Percentiles rank a stretch among this genome's conserved stretches.
phyloP scores from a whole-genome alignment of 2,888 invertebrate genomes.

The Hemaris fuciformis region DNA sequence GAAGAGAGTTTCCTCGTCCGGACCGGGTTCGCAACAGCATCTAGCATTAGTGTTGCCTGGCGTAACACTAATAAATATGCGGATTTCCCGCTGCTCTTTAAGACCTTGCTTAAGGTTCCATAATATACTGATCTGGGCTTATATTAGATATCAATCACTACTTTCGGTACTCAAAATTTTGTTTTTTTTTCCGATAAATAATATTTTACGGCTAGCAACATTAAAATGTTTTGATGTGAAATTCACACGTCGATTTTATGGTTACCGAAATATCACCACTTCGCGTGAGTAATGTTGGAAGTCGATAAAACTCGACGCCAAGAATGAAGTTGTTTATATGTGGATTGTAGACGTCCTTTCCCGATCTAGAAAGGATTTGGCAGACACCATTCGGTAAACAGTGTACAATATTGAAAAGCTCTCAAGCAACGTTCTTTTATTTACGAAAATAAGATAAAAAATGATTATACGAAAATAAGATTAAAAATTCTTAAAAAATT shows the following conservation, averaged over 20 bases:
- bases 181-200: neutral
- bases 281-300: neutral
- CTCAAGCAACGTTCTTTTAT: no score
- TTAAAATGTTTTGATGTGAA: neutral
- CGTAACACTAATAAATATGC: neutral
- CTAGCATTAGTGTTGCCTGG: neutral
- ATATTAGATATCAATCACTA: no score
- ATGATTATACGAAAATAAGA: no score
- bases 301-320: neutral
- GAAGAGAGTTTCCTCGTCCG: neutral
- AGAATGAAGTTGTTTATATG: slow-evolving; percentile 4
- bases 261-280: neutral
- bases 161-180: neutral
- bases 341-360: neutral
- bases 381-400: neutral
- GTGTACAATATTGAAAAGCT: no score
- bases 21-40: neutral
- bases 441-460: no score
- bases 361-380: neutral
- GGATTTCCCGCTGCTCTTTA: neutral
- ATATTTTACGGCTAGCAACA: neutral
- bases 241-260: neutral
- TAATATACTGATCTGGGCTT: no score
- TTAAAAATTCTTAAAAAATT: no score
- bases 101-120: no score